These are phyloP conservation scores for Flexamia atlantica DNA, from an alignment of 2,888 invertebrate species.

Conservation along the genomic window DNA sequence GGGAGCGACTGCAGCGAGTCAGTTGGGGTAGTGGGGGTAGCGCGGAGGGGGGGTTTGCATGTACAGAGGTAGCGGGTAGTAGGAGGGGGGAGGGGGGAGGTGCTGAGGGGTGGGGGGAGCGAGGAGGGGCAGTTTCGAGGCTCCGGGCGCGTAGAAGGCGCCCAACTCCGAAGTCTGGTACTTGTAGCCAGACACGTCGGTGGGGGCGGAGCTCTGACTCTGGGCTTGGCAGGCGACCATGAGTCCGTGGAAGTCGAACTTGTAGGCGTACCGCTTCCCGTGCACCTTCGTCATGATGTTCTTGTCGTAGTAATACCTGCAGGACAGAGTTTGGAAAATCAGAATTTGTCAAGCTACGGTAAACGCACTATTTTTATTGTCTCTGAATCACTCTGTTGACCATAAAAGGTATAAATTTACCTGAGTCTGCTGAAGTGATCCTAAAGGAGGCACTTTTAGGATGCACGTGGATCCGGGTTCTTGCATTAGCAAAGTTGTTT, in stretches of 20 bases:
- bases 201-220: conserved; percentile 71
- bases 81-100: conserved; percentile 67
- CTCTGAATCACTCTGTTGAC: no score
- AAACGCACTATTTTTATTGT: no score
- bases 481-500: no score
- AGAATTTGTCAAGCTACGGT: no score
- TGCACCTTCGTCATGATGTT: conserved; percentile 99
- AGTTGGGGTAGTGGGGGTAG: conserved; percentile 65
- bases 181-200: conserved; percentile 63
- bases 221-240: conserved; percentile 93
- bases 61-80: conserved; percentile 67
- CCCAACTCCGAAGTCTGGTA: conserved; percentile 63
- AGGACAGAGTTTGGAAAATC: no score
- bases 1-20: no score
- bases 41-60: conserved; percentile 66
- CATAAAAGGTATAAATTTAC: no score
- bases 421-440: no score
- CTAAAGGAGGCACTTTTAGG: no score
- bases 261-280: conserved; percentile 97
- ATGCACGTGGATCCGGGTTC: no score
- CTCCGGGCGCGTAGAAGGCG: conserved; percentile 56
- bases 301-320: conserved; percentile 98
- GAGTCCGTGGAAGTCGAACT: conserved; percentile 96
- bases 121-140: conserved; percentile 58
- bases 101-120: conserved; percentile 62